Percentiles rank a stretch among this genome's conserved stretches.
phyloP scores from a whole-genome alignment of 1,140 invertebrate genomes.

The Drosophila cardini region DNA sequence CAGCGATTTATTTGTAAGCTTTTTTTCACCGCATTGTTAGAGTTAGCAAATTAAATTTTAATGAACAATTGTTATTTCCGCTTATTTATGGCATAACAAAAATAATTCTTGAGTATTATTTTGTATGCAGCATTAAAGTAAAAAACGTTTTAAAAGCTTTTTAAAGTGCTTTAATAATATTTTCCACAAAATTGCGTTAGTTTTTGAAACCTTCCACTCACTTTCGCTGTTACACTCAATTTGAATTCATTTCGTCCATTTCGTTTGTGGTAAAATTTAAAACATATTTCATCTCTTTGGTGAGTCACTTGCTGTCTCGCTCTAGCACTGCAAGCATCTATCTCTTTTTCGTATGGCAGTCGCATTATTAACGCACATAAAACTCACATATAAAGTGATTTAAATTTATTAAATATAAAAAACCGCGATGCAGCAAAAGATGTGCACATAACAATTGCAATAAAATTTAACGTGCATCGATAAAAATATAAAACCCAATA shows the following conservation, averaged over 20 bases:
- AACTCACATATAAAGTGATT: constrained; percentile 83
- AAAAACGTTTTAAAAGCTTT: too few species aligned
- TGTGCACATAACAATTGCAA: constrained; percentile 80
- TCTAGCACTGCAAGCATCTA: neutral
- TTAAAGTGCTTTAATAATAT: too few species aligned
- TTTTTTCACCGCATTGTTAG: too few species aligned
- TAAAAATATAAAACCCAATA: constrained; percentile 77
- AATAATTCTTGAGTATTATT: too few species aligned
- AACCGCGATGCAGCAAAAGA: constrained; percentile 61
- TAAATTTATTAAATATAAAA: constrained; percentile 83
- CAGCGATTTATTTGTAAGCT: too few species aligned
- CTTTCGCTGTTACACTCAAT: neutral
- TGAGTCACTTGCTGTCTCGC: neutral
- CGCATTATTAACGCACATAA: constrained; percentile 83
- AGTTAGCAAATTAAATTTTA: too few species aligned
- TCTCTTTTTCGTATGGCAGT: neutral
- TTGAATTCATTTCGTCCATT: neutral
- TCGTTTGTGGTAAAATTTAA: neutral
- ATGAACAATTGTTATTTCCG: too few species aligned
- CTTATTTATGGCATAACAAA: too few species aligned
- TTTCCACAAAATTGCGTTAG: neutral
- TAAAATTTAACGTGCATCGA: constrained; percentile 83
- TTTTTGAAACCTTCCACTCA: neutral
- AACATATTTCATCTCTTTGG: neutral
- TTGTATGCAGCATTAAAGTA: too few species aligned